Conservation (phyloP, 2,797 vertebrate species). For the Amazonetta brasiliensis region DNA sequence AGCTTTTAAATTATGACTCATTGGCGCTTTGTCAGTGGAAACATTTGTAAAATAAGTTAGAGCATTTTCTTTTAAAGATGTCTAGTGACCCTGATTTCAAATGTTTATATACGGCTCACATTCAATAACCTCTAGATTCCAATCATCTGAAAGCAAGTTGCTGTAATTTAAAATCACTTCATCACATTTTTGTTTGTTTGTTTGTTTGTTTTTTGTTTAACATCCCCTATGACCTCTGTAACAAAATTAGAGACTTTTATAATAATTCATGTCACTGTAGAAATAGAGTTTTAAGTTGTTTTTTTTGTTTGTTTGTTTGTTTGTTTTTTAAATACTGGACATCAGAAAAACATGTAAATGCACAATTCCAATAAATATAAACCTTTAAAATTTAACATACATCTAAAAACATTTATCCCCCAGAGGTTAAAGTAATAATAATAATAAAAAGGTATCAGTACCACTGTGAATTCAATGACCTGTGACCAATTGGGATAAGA, state of each 20-base stretch:
- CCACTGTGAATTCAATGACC: background rate
- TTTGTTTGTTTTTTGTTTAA: background rate
- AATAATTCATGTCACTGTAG: background rate
- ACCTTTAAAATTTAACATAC: background rate
- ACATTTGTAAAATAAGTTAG: constrained; percentile 15
- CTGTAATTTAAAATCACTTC: background rate
- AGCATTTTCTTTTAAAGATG: background rate
- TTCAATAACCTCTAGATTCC: constrained; percentile 20
- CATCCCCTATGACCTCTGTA: background rate
- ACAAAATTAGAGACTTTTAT: background rate
- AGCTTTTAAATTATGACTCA: constrained; percentile 44
- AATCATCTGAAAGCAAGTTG: background rate
- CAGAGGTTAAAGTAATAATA: background rate
- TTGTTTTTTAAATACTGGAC: background rate
- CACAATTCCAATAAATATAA: background rate
- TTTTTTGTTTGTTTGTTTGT: background rate
- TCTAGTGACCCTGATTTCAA: constrained; percentile 11
- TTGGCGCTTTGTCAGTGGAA: constrained; percentile 30
- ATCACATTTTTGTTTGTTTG: background rate
- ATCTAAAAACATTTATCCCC: background rate
- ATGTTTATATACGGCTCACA: constrained; percentile 4
- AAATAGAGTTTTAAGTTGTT: background rate
- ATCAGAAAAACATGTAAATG: background rate
- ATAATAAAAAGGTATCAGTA: background rate
- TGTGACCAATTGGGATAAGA: background rate